phyloP scores from a whole-genome alignment of 2,888 invertebrate species.

The Ctenicera cuprea region DNA sequence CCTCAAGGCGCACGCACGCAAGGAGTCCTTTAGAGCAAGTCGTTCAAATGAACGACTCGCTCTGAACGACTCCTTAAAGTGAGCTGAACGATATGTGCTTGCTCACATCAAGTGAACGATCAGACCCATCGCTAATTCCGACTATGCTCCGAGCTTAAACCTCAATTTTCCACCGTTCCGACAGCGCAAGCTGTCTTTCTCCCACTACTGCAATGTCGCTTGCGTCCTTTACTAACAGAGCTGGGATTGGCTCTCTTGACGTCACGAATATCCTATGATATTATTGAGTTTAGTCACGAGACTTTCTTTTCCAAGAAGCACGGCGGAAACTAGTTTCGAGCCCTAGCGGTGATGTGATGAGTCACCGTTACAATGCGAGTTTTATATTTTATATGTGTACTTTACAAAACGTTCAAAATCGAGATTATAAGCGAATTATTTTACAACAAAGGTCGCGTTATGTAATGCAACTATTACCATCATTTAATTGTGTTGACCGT shows the following conservation, averaged over 20 bases:
- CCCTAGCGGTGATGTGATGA: not conserved
- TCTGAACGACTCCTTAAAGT: too few relatives aligned
- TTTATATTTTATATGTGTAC: conserved; percentile 1
- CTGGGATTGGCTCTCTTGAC: conserved; percentile 34
- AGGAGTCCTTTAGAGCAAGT: too few relatives aligned
- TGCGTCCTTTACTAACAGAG: not conserved
- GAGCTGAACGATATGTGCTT: too few relatives aligned
- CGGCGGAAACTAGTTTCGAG: conserved; percentile 20
- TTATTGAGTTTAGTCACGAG: conserved; percentile 15
- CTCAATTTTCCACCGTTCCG: conserved; percentile 8
- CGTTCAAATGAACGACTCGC: too few relatives aligned
- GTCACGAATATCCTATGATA: conserved; percentile 42
- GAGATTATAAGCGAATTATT: conserved; percentile 17
- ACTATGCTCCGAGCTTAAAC: not conserved
- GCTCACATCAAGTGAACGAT: too few relatives aligned
- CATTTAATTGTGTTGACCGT: not conserved
- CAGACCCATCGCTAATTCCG: too few relatives aligned
- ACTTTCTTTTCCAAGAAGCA: conserved; percentile 34
- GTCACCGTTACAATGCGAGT: conserved; percentile 42
- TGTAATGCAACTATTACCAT: not conserved
- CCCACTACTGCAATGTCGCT: not conserved
- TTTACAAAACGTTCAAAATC: not conserved
- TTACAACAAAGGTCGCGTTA: conserved; percentile 1
- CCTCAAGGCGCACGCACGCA: too few relatives aligned
- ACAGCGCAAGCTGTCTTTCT: conserved; percentile 8